These are phyloP conservation scores for Suncus etruscus DNA, from an alignment of 2,113 vertebrate genomes.

Conservation along the genomic window DNA sequence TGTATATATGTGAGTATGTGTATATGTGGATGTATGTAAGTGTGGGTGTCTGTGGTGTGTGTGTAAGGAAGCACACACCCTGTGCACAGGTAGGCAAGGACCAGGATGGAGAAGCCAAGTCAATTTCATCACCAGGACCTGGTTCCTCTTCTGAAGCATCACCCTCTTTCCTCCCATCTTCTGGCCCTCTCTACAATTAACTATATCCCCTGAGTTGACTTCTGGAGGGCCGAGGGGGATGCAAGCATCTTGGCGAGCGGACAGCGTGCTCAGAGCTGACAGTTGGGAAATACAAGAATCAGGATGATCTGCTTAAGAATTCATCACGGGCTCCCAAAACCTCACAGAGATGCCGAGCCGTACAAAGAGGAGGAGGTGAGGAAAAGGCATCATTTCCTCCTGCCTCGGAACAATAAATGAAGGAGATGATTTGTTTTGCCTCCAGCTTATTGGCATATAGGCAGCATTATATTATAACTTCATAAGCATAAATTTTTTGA, in stretches of 20 bases:
- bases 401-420: slow-evolving; percentile 93
- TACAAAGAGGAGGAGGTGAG: slow-evolving; percentile 90
- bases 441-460: slow-evolving; percentile 93
- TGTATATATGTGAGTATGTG: too few relatives aligned
- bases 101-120: slow-evolving; percentile 88
- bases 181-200: slow-evolving; percentile 93
- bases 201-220: slow-evolving; percentile 92
- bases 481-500: slow-evolving; percentile 94
- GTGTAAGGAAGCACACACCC: too few relatives aligned
- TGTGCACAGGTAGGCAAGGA: slow-evolving; percentile 11
- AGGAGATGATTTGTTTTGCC: slow-evolving; percentile 94
- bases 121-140: slow-evolving; percentile 93
- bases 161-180: slow-evolving; percentile 95
- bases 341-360: slow-evolving; percentile 87
- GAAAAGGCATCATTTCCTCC: slow-evolving; percentile 89
- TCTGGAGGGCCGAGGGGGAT: slow-evolving; percentile 88
- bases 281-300: slow-evolving; percentile 99
- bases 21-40: too few relatives aligned
- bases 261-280: slow-evolving; percentile 91
- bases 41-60: too few relatives aligned
- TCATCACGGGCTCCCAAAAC: slow-evolving; percentile 93
- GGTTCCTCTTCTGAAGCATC: slow-evolving; percentile 96
- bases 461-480: slow-evolving; percentile 93
- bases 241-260: slow-evolving; percentile 84
- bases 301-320: slow-evolving; percentile 98